These are phyloP conservation scores for Micrasema longulum DNA, from an alignment of 1,140 invertebrate genomes.

Conservation along the genomic window DNA sequence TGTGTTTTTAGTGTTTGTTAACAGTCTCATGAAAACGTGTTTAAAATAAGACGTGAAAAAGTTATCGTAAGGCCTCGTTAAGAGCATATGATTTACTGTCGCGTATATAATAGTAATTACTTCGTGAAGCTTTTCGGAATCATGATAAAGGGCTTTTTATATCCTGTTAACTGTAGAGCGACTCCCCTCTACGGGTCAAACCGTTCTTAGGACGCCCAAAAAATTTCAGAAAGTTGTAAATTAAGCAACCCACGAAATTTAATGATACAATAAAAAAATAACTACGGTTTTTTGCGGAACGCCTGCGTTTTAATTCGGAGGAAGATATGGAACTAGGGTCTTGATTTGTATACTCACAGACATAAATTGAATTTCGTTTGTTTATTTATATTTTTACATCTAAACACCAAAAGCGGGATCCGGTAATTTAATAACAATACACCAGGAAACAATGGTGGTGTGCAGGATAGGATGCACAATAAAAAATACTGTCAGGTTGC, in stretches of 20 bases:
- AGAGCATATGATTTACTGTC: conserved; percentile 5
- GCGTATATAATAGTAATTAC: conserved; percentile 7
- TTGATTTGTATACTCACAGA: neutral
- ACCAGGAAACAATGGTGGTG: no score
- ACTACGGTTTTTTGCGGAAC: conserved; percentile 18
- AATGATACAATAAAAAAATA: conserved; percentile 31
- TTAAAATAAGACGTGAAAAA: no score
- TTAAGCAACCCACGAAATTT: conserved; percentile 9
- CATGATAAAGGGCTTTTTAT: conserved; percentile 23
- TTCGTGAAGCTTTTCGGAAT: conserved; percentile 7
- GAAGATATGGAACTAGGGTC: neutral
- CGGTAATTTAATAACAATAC: no score
- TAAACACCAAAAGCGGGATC: no score
- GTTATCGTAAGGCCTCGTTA: conserved; percentile 9
- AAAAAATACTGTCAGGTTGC: no score
- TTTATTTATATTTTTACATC: no score
- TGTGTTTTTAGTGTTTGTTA: no score
- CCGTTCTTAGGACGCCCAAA: conserved; percentile 1
- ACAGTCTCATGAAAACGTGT: no score
- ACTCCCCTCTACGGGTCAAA: conserved; percentile 4
- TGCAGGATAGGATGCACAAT: no score
- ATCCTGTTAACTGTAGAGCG: conserved; percentile 25
- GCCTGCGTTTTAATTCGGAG: neutral
- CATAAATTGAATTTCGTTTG: no score
- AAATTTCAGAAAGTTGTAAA: conserved; percentile 8